Evolutionary conservation across 1,140 invertebrate genomes (phyloP), one percentile per base, ranked within the genome.

Genomic region (Halictus rubicundus): DNA sequence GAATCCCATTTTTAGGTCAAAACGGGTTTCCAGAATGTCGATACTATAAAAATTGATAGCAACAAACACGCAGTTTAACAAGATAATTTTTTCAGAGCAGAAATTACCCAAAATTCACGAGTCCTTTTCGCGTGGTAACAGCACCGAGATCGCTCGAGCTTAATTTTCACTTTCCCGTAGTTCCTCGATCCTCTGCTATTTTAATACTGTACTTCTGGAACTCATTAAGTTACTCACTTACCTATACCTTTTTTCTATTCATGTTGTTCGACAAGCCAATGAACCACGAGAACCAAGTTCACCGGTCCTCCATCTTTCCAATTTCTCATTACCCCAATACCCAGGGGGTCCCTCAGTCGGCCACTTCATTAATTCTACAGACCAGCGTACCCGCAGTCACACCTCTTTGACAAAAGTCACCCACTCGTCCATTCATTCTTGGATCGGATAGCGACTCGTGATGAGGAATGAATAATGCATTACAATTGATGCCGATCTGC

Each of bases 341-440:
- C 19, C 60, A 46, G 42, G 14, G 12, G 60, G 27, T 37, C 27
- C 37, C 60, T 12, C 57, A 59, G 9, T 59, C 57, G 23, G 25
- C 60, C 27, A 63, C 25, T 59, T 63, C 60, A 63, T 27, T 27
- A 63, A 63, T 27, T 63, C 60, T 32, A 25, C 60, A 32, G 25
- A 6, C 60, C 60, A 21, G 25, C 27, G 16, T 63, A 37, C 27
- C 25, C 27, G 19, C 60, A 63, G 25, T 32, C 25, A 32, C 25
- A 63, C 16, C 27, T 63, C 25, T 37, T 32, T 63, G 25, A 63
- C 60, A 37, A 59, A 59, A 59, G 57, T 59, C 57, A 59, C 9
- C 23, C 57, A 59, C 54, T 57, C n/a, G 54, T n/a, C 54, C 54
- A 57, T 57, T 57, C 54, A 57, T 57, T 57, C 54, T 57, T 57